Conservation (phyloP, 1,140 invertebrate species). For the Phortica variegata region DNA sequence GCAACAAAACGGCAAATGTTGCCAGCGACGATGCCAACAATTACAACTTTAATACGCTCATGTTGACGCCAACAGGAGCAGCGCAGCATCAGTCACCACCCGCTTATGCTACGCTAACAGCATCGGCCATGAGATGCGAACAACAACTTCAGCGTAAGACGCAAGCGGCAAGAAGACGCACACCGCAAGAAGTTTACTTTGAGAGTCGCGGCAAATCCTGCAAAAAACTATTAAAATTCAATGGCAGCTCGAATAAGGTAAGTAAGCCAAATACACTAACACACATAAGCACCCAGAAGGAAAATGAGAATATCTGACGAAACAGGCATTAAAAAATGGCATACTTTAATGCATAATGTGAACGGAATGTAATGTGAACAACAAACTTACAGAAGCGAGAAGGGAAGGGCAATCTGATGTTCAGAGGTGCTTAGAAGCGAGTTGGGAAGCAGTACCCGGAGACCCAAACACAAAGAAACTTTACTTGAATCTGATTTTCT, state of each 20-base stretch:
- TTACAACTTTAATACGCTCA: conserved; percentile 18
- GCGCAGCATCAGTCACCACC: not conserved
- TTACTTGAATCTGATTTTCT: too few relatives aligned
- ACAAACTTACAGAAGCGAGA: too few relatives aligned
- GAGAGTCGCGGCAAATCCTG: conserved; percentile 72
- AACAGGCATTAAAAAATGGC: too few relatives aligned
- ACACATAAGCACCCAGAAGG: too few relatives aligned
- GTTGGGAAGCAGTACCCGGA: too few relatives aligned
- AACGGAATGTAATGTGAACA: too few relatives aligned
- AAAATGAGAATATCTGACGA: too few relatives aligned
- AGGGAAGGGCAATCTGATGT: too few relatives aligned
- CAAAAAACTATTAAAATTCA: conserved; percentile 70
- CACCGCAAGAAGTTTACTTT: conserved; percentile 71
- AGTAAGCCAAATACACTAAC: conserved; percentile 30
- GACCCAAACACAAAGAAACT: too few relatives aligned
- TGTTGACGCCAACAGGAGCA: conserved; percentile 11
- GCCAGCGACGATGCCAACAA: conserved; percentile 36
- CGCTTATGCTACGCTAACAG: not conserved
- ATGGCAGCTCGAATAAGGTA: conserved; percentile 72
- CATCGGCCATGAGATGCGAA: not conserved
- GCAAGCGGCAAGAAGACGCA: conserved; percentile 53
- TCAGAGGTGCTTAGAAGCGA: too few relatives aligned
- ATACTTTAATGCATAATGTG: too few relatives aligned
- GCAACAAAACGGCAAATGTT: conserved; percentile 35
- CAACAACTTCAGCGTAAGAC: conserved; percentile 22